Evolutionary conservation across 2,888 invertebrate species (phyloP).

Genomic region (Synanthedon myopaeformis): DNA sequence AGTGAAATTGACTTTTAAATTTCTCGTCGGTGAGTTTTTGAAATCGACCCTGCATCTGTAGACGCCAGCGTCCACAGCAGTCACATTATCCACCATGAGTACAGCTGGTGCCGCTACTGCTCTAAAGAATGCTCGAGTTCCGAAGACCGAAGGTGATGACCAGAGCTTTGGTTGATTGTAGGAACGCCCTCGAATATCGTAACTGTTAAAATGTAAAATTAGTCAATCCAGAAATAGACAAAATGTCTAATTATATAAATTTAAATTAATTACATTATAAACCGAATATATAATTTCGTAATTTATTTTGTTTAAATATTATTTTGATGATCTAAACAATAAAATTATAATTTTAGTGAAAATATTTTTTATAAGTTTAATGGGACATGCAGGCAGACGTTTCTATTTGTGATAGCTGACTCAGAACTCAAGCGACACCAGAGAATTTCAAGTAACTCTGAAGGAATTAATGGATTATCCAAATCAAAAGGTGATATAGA

Average conservation of each 20-base stretch:
- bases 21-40: slow-evolving; percentile 89
- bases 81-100: slow-evolving; percentile 80
- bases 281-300: no score
- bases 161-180: slow-evolving; percentile 84
- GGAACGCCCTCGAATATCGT: slow-evolving; percentile 81
- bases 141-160: slow-evolving; percentile 82
- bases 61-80: slow-evolving; percentile 82
- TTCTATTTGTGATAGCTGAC: no score
- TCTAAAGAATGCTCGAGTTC: slow-evolving; percentile 82
- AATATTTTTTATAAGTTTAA: no score
- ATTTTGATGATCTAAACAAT: no score
- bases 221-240: not conserved
- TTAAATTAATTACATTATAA: no score
- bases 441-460: no score
- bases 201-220: slow-evolving; percentile 57
- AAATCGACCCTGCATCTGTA: slow-evolving; percentile 93
- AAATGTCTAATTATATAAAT: not conserved
- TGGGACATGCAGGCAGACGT: no score
- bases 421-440: no score
- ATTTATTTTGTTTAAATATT: no score
- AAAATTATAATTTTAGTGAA: no score
- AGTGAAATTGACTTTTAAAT: slow-evolving; percentile 89
- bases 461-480: no score
- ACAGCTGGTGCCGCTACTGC: slow-evolving; percentile 82
- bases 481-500: no score